Evolutionary conservation across 1,140 invertebrate genomes (phyloP).

Genomic region (Idris sp.): DNA sequence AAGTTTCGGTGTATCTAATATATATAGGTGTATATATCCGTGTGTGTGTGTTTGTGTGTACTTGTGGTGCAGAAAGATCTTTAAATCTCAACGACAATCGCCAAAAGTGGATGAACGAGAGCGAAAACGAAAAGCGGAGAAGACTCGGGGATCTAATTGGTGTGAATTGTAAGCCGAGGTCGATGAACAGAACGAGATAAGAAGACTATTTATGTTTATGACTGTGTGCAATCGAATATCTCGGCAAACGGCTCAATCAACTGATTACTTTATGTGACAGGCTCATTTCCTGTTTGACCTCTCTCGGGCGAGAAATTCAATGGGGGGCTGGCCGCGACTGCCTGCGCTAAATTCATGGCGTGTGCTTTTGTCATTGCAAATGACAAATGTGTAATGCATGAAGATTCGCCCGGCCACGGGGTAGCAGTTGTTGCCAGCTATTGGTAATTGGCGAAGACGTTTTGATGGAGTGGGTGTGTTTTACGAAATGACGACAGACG

Average conservation of each 20-base stretch:
- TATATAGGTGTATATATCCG: not conserved
- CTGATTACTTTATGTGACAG: slow-evolving; percentile 52
- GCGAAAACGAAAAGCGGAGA: slow-evolving; percentile 29
- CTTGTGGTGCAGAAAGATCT: slow-evolving; percentile 22
- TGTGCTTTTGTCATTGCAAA: slow-evolving; percentile 43
- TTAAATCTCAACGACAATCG: slow-evolving; percentile 72
- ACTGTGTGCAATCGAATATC: slow-evolving; percentile 35
- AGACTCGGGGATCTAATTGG: slow-evolving; percentile 52
- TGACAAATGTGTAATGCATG: slow-evolving; percentile 36
- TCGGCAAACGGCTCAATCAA: slow-evolving; percentile 51
- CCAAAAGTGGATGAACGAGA: slow-evolving; percentile 61
- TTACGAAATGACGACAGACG: too few species aligned
- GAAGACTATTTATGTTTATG: slow-evolving; percentile 49
- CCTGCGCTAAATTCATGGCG: slow-evolving; percentile 24
- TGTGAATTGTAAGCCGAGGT: slow-evolving; percentile 41
- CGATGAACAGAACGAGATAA: slow-evolving; percentile 45
- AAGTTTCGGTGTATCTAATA: not conserved
- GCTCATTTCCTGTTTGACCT: slow-evolving; percentile 39
- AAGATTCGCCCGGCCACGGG: slow-evolving; percentile 13
- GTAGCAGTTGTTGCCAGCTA: slow-evolving; percentile 11
- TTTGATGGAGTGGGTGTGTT: slow-evolving; percentile 4
- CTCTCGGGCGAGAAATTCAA: slow-evolving; percentile 10
- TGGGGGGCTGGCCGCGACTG: slow-evolving; percentile 5
- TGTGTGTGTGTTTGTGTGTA: too few species aligned
- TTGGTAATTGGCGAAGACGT: slow-evolving; percentile 24